A percentile compares a stretch with the other conserved stretches of the same genome.
Evolutionary conservation across 2,888 invertebrate genomes (phyloP).

Genomic region (Oeneis ivallda): DNA sequence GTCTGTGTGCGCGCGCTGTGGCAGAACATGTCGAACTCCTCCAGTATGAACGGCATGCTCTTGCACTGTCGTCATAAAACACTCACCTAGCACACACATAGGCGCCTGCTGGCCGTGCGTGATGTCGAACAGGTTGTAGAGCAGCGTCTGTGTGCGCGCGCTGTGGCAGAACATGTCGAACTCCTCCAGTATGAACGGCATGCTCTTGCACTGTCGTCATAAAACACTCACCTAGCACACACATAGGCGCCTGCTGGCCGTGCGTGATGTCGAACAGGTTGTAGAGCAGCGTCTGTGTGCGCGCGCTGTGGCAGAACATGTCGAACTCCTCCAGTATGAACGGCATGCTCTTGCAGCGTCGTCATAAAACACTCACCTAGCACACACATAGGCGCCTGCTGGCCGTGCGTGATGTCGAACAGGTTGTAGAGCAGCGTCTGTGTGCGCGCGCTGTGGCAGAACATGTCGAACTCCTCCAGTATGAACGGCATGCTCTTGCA

Average conservation of each 20-base stretch:
- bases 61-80: too few species aligned
- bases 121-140: slow-evolving; percentile 97
- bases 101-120: slow-evolving; percentile 94
- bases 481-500: slow-evolving; percentile 90
- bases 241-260: slow-evolving; percentile 92
- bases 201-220: too few species aligned
- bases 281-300: slow-evolving; percentile 94
- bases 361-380: slow-evolving; percentile 77
- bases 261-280: slow-evolving; percentile 97
- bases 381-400: slow-evolving; percentile 94
- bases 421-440: slow-evolving; percentile 96
- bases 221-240: slow-evolving; percentile 85
- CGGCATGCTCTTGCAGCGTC: slow-evolving; percentile 86
- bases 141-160: slow-evolving; percentile 93
- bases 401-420: slow-evolving; percentile 94
- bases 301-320: slow-evolving; percentile 90
- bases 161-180: slow-evolving; percentile 93
- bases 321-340: slow-evolving; percentile 96
- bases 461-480: slow-evolving; percentile 95
- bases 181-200: slow-evolving; percentile 22
- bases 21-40: too few species aligned
- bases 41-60: too few species aligned
- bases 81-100: slow-evolving; percentile 90
- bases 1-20: too few species aligned
- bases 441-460: slow-evolving; percentile 90